Percentiles rank a stretch among this genome's conserved stretches.
Evolutionary conservation across 1,140 invertebrate genomes (phyloP).

Genomic region (Aradophagus sp.): DNA sequence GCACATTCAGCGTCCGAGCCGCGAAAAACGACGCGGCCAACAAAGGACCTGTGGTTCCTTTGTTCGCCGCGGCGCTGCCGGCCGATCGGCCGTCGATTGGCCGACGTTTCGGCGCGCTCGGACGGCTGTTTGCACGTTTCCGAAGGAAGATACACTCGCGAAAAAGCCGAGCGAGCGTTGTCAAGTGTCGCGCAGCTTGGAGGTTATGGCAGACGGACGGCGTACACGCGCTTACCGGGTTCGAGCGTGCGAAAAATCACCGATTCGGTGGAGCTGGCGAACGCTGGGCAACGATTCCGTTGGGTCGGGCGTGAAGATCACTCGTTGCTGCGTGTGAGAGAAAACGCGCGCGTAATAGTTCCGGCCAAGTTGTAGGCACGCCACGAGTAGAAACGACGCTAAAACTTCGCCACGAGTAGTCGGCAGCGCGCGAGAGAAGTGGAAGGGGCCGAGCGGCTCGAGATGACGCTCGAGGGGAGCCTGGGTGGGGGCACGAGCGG

Average conservation of each 20-base stretch:
- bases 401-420: constrained; percentile 71
- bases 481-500: constrained; percentile 21
- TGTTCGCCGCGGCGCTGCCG: constrained; percentile 12
- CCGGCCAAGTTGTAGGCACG: constrained; percentile 68
- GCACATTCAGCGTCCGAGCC: constrained; percentile 16
- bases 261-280: no score
- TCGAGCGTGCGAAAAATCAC: constrained; percentile 1
- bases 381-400: constrained; percentile 68
- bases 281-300: no score
- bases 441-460: constrained; percentile 34
- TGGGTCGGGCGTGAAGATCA: constrained; percentile 18
- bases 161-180: constrained; percentile 27
- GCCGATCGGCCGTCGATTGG: background rate
- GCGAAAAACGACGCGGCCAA: constrained; percentile 10
- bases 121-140: no score
- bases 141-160: background rate
- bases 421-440: constrained; percentile 47
- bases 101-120: constrained; percentile 7
- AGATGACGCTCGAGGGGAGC: constrained; percentile 43
- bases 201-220: constrained; percentile 53
- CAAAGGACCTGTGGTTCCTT: constrained; percentile 30
- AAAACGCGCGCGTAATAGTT: constrained; percentile 68
- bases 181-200: constrained; percentile 38
- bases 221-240: constrained; percentile 19
- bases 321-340: constrained; percentile 35